A percentile compares a stretch with the other conserved stretches of the same genome.
Evolutionary conservation across 2,888 invertebrate genomes (phyloP).

Genomic region (Sphaeridia pumilis): DNA sequence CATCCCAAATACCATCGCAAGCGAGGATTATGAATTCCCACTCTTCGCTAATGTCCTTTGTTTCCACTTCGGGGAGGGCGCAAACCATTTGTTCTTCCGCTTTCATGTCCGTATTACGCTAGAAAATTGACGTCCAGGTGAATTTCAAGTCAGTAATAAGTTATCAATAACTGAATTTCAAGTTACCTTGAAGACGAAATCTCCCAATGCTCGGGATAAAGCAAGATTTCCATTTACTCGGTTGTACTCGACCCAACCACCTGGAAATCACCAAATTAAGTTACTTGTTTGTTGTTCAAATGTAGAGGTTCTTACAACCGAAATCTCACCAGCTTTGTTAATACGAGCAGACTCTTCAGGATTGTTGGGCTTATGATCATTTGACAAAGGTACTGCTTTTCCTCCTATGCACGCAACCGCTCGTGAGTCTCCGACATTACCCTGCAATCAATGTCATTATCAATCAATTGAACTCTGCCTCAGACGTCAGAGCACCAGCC

Average conservation of each 20-base stretch:
- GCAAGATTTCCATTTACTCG: slow-evolving; percentile 97
- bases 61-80: slow-evolving; percentile 89
- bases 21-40: slow-evolving; percentile 95
- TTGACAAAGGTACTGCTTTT: slow-evolving; percentile 59
- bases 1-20: slow-evolving; percentile 99
- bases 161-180: no score
- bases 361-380: slow-evolving; percentile 93
- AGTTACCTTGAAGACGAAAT: slow-evolving; percentile 69
- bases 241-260: slow-evolving; percentile 95
- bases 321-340: slow-evolving; percentile 54
- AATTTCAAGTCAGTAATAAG: no score
- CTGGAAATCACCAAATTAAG: no score
- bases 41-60: slow-evolving; percentile 65
- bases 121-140: not conserved
- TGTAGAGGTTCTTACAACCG: no score
- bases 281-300: no score
- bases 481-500: slow-evolving; percentile 1
- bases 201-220: slow-evolving; percentile 88
- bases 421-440: slow-evolving; percentile 94
- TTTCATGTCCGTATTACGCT: slow-evolving; percentile 69
- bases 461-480: not conserved
- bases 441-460: no score
- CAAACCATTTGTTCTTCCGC: slow-evolving; percentile 95
- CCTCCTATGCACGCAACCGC: slow-evolving; percentile 83
- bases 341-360: slow-evolving; percentile 78